Evolutionary conservation across 2,888 invertebrate species (phyloP).

Genomic region (Altica lythri): DNA sequence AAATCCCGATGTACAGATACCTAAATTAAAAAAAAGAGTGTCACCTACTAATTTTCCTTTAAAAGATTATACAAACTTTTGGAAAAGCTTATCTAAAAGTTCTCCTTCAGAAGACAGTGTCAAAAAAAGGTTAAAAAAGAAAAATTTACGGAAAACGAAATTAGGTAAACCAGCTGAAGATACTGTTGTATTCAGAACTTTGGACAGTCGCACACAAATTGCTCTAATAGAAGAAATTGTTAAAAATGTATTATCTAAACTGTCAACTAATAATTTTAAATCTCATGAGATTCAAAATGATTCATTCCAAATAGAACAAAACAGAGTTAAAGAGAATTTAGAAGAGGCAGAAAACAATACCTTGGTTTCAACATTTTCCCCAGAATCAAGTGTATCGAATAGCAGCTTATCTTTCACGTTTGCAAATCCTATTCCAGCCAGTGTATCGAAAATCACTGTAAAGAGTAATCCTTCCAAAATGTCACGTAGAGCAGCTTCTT

Average conservation of each 20-base stretch:
- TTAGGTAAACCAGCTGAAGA: not conserved
- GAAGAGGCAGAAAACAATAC: not conserved
- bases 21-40: not conserved
- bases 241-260: not conserved
- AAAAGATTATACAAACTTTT: slow-evolving; percentile 4
- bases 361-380: not conserved
- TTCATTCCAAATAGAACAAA: no score
- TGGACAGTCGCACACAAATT: not conserved
- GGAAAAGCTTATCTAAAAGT: not conserved
- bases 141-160: not conserved
- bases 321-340: no score
- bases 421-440: not conserved
- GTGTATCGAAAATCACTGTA: not conserved
- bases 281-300: no score
- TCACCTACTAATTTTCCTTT: not conserved
- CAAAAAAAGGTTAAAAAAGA: not conserved
- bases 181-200: not conserved
- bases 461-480: no score
- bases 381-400: no score
- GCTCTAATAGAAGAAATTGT: slow-evolving; percentile 10
- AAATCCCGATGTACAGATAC: slow-evolving; percentile 16
- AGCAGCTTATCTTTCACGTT: no score
- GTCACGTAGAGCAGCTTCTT: no score
- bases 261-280: no score
- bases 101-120: not conserved